These are phyloP conservation scores for Lophius piscatorius DNA, from an alignment of 2,113 vertebrate species.

Conservation along the genomic window DNA sequence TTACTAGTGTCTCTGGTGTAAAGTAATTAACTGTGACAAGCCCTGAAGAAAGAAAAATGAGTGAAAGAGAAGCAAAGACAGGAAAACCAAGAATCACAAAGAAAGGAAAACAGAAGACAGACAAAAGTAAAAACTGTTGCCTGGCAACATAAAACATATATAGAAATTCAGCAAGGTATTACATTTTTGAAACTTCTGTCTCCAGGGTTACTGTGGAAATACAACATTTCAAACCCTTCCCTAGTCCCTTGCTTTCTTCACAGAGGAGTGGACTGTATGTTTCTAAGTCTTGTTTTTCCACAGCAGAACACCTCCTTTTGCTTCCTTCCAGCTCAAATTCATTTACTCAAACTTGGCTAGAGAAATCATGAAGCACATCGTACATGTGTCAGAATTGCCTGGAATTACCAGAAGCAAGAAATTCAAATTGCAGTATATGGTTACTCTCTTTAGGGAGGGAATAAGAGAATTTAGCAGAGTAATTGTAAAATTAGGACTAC, in stretches of 20 bases:
- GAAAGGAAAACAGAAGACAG: constrained; percentile 38
- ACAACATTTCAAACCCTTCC: constrained; percentile 62
- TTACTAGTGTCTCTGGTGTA: constrained; percentile 68
- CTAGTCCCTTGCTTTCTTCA: constrained; percentile 51
- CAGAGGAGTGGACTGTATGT: constrained; percentile 16
- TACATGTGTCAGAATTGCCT: constrained; percentile 29
- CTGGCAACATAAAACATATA: constrained; percentile 84
- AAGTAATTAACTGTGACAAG: constrained; percentile 79
- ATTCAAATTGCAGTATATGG: constrained; percentile 13
- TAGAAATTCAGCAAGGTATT: constrained; percentile 78
- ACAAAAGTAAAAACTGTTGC: constrained; percentile 78
- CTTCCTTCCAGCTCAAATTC: constrained; percentile 49
- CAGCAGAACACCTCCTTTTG: constrained; percentile 19
- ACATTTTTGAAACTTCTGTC: constrained; percentile 77
- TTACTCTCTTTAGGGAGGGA: constrained; percentile 32
- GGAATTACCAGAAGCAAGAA: constrained; percentile 24
- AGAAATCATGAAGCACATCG: constrained; percentile 31
- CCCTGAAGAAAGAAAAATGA: constrained; percentile 47
- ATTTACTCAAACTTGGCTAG: constrained; percentile 35
- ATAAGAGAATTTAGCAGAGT: constrained; percentile 32
- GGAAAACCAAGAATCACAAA: constrained; percentile 44
- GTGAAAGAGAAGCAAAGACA: constrained; percentile 61
- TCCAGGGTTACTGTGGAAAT: constrained; percentile 78
- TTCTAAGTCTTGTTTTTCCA: background rate
- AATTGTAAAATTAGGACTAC: constrained; percentile 64